Percentiles rank a stretch among this genome's conserved stretches.
Evolutionary conservation across 1,140 invertebrate species (phyloP).

Genomic region (Drosophila sturtevanti): DNA sequence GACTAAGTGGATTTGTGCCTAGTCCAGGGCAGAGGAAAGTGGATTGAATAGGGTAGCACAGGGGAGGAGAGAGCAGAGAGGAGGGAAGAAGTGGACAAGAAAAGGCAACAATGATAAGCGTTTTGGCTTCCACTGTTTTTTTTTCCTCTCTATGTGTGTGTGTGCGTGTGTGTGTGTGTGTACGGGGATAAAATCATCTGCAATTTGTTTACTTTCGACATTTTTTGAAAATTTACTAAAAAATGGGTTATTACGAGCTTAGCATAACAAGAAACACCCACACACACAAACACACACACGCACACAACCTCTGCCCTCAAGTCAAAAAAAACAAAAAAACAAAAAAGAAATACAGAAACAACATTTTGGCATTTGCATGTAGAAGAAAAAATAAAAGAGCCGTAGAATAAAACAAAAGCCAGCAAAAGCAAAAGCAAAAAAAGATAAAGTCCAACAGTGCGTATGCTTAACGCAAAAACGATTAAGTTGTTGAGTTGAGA

Average conservation of each 20-base stretch:
- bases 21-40: background rate
- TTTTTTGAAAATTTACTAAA: slow-evolving; percentile 68
- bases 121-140: slow-evolving; percentile 29
- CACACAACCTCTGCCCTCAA: slow-evolving; percentile 11
- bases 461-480: slow-evolving; percentile 77
- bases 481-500: slow-evolving; percentile 69
- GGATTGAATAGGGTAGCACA: background rate
- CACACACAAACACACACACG: background rate
- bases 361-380: slow-evolving; percentile 5
- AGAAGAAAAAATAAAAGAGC: background rate
- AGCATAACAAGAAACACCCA: slow-evolving; percentile 43
- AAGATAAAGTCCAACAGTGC: slow-evolving; percentile 51
- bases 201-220: slow-evolving; percentile 82
- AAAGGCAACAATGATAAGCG: slow-evolving; percentile 51
- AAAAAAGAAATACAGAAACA: too few species aligned
- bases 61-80: slow-evolving; percentile 10
- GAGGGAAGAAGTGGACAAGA: slow-evolving; percentile 14
- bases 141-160: slow-evolving; percentile 13
- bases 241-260: slow-evolving; percentile 76
- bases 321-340: slow-evolving; percentile 4
- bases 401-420: slow-evolving; percentile 43
- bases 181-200: slow-evolving; percentile 68
- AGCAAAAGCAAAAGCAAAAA: slow-evolving; percentile 27
- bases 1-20: slow-evolving; percentile 75
- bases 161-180: slow-evolving; percentile 35